Conservation (phyloP, 2,888 invertebrate genomes). For the Ceraclea dissimilis region DNA sequence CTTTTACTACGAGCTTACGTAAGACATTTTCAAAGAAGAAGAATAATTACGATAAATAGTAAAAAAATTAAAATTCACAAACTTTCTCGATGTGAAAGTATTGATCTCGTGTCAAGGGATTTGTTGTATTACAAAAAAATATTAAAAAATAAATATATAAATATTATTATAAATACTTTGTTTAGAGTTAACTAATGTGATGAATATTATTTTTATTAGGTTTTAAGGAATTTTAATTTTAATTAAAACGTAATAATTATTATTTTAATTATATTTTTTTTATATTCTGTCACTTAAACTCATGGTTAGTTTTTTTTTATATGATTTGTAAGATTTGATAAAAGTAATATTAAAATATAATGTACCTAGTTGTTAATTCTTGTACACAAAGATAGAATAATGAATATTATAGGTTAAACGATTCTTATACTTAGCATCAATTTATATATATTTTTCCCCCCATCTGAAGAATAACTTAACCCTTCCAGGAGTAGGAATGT, state of each 20-base stretch:
- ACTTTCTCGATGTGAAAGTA: constrained; percentile 30
- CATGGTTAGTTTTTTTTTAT: constrained; percentile 14
- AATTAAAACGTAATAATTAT: constrained; percentile 24
- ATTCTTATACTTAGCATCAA: no score
- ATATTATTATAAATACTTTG: constrained; percentile 13
- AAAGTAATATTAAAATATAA: not conserved
- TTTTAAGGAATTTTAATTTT: constrained; percentile 38
- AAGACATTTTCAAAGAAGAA: no score
- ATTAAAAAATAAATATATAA: not conserved
- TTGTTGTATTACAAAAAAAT: constrained; percentile 28
- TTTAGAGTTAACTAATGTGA: constrained; percentile 35
- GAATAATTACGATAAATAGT: no score
- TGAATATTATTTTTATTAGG: constrained; percentile 43
- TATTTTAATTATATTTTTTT: constrained; percentile 17
- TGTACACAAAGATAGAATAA: not conserved
- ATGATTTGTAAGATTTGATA: constrained; percentile 6
- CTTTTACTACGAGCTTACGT: no score
- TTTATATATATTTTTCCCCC: no score
- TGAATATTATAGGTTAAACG: not conserved
- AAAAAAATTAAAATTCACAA: not conserved
- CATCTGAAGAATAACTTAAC: constrained; percentile 12
- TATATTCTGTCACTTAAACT: constrained; percentile 20
- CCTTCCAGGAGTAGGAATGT: no score
- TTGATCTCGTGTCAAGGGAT: constrained; percentile 53
- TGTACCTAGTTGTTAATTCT: not conserved